phyloP scores from a whole-genome alignment of 2,797 vertebrate species.

The Cirrhinus mrigala region DNA sequence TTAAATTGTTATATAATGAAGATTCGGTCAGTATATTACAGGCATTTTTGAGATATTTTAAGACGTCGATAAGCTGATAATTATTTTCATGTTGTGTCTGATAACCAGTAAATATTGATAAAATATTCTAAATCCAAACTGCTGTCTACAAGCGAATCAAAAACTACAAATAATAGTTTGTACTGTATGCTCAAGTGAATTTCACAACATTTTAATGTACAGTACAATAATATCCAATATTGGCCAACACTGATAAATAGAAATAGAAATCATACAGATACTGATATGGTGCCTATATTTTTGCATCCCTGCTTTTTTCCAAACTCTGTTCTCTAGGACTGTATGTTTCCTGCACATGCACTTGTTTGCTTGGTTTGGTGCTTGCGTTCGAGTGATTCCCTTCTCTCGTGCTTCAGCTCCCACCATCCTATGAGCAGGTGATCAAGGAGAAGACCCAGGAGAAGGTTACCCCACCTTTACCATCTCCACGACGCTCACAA shows the following conservation, averaged over 20 bases:
- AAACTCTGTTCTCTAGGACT: not conserved
- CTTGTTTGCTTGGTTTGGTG: constrained; percentile 32
- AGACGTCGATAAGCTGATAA: not conserved
- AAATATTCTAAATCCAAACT: not conserved
- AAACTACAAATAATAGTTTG: not conserved
- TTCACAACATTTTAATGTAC: not conserved
- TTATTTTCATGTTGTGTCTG: not conserved
- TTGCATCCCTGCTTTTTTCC: not conserved
- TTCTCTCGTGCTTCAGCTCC: constrained; percentile 81
- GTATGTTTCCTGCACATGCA: not conserved
- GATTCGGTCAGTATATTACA: not conserved
- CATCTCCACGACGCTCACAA: constrained; percentile 78
- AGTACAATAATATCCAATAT: not conserved
- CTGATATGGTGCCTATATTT: not conserved
- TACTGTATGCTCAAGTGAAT: not conserved
- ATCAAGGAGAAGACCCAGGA: constrained; percentile 92
- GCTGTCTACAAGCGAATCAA: not conserved
- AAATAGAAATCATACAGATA: not conserved
- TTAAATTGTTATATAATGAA: not conserved
- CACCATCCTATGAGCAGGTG: constrained; percentile 95
- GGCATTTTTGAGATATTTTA: not conserved
- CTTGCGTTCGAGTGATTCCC: constrained; percentile 52
- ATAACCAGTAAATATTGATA: not conserved
- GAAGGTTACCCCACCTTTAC: constrained; percentile 80
- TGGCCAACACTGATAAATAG: not conserved